These are phyloP conservation scores for Uloborus plumipes DNA, from an alignment of 2,888 invertebrate genomes.

Conservation along the genomic window DNA sequence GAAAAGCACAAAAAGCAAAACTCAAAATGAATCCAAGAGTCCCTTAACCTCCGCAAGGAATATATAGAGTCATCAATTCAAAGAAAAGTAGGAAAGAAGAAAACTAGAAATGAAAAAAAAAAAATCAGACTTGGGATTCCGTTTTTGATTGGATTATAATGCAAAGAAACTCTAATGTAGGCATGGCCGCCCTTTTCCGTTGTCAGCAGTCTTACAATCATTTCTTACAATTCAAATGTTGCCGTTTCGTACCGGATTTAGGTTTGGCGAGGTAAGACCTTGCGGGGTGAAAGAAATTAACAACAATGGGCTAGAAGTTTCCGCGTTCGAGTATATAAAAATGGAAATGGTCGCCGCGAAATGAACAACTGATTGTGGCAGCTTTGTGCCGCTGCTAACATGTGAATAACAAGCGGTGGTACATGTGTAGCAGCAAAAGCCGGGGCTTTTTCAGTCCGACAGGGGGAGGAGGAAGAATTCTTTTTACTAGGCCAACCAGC, in stretches of 20 bases:
- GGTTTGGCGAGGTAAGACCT: constrained; percentile 29
- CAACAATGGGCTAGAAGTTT: constrained; percentile 15
- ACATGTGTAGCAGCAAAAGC: constrained; percentile 53
- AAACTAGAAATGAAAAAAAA: neutral
- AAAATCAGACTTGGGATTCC: constrained; percentile 12
- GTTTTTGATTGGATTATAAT: constrained; percentile 62
- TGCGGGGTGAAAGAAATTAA: constrained; percentile 11
- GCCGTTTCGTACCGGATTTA: constrained; percentile 56
- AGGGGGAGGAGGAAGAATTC: constrained; percentile 14
- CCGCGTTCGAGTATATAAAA: constrained; percentile 44
- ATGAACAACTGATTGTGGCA: constrained; percentile 58
- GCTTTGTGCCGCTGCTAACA: constrained; percentile 58
- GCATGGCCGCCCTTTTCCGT: constrained; percentile 47
- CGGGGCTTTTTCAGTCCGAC: constrained; percentile 31
- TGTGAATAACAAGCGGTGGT: constrained; percentile 53
- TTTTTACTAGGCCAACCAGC: constrained; percentile 58
- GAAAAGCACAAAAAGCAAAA: neutral
- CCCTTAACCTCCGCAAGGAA: constrained; percentile 42
- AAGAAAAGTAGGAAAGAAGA: neutral
- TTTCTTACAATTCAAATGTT: constrained; percentile 49
- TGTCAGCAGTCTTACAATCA: constrained; percentile 19
- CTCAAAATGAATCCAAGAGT: neutral
- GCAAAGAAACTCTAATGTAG: constrained; percentile 19
- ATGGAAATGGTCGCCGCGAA: constrained; percentile 51
- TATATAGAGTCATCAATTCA: constrained; percentile 37